Conservation (phyloP, 2,888 invertebrate genomes). For the Biston betularia region DNA sequence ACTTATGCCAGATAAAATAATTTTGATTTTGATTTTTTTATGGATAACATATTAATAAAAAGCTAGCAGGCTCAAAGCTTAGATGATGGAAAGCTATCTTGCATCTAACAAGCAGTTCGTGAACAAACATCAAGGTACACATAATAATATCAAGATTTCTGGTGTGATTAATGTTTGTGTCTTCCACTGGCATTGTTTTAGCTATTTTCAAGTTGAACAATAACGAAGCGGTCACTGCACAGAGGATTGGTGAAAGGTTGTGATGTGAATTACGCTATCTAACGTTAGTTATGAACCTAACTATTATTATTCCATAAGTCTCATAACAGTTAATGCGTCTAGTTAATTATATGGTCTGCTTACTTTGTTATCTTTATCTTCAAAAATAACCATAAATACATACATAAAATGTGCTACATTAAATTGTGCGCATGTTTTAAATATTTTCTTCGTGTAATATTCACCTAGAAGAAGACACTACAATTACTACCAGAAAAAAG, state of each 20-base stretch:
- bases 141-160: slow-evolving; percentile 10
- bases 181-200: slow-evolving; percentile 26
- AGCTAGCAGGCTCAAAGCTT: not conserved
- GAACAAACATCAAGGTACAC: slow-evolving; percentile 19
- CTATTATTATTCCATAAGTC: slow-evolving; percentile 21
- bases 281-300: slow-evolving; percentile 18
- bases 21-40: too few relatives aligned
- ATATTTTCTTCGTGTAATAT: too few relatives aligned
- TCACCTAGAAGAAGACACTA: too few relatives aligned
- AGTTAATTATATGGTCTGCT: slow-evolving; percentile 38
- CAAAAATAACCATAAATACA: not conserved
- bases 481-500: not conserved
- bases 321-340: slow-evolving; percentile 26
- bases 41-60: not conserved
- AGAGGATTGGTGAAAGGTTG: slow-evolving; percentile 39
- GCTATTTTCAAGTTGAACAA: slow-evolving; percentile 26
- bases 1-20: too few relatives aligned
- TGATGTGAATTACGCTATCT: slow-evolving; percentile 29
- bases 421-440: too few relatives aligned
- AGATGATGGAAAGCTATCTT: slow-evolving; percentile 23
- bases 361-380: slow-evolving; percentile 25
- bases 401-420: not conserved
- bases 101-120: slow-evolving; percentile 10
- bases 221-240: slow-evolving; percentile 24
- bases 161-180: slow-evolving; percentile 13